Conservation (phyloP, 1,140 invertebrate genomes). For the Drosophila parabipectinata region DNA sequence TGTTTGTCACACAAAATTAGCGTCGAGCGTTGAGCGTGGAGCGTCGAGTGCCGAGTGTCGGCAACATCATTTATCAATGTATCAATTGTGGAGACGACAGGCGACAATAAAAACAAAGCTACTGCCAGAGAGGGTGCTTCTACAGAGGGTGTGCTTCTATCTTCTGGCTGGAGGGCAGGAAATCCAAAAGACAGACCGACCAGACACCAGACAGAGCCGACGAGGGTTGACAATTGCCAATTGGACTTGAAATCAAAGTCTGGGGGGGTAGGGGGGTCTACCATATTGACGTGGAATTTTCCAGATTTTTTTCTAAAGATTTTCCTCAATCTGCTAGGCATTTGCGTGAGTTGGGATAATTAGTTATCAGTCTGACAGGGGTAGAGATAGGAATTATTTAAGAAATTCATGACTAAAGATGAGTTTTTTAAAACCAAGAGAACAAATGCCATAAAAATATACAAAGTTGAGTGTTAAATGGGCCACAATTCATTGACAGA, state of each 20-base stretch:
- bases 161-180: too few relatives aligned
- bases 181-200: too few relatives aligned
- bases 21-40: slow-evolving; percentile 32
- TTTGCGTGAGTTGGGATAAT: slow-evolving; percentile 29
- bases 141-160: too few relatives aligned
- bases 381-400: too few relatives aligned
- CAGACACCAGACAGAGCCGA: slow-evolving; percentile 15
- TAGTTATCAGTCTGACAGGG: slow-evolving; percentile 14
- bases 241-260: slow-evolving; percentile 5
- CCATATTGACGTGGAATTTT: slow-evolving; percentile 28
- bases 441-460: not conserved
- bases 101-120: slow-evolving; percentile 70
- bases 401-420: too few relatives aligned
- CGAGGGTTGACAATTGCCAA: slow-evolving; percentile 47
- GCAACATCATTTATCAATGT: slow-evolving; percentile 76
- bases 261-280: not conserved
- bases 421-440: not conserved
- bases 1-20: slow-evolving; percentile 78
- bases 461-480: not conserved
- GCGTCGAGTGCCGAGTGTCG: slow-evolving; percentile 41
- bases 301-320: slow-evolving; percentile 13
- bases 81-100: slow-evolving; percentile 70
- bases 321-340: not conserved
- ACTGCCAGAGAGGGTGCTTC: not conserved
- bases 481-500: too few relatives aligned